These are phyloP conservation scores for Clepsis dumicolana DNA, from an alignment of 2,888 invertebrate species.

Conservation along the genomic window DNA sequence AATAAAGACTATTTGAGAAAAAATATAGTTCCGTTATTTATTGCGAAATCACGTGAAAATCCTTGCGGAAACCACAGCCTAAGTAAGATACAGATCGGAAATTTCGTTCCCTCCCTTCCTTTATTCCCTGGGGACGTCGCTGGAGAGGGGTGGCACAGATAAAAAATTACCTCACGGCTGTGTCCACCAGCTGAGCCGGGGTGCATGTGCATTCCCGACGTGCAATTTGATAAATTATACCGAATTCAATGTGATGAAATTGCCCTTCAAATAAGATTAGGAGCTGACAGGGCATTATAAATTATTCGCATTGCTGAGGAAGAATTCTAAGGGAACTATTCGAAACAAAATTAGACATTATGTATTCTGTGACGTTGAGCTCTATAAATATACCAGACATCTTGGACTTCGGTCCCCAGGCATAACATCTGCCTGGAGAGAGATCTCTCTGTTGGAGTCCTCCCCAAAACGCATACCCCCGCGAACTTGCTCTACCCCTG, in stretches of 20 bases:
- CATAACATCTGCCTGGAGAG: no score
- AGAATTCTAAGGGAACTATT: slow-evolving; percentile 24
- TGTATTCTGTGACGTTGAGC: no score
- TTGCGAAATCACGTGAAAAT: slow-evolving; percentile 57
- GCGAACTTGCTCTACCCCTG: no score
- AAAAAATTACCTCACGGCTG: slow-evolving; percentile 76
- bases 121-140: slow-evolving; percentile 70
- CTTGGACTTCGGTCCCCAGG: no score
- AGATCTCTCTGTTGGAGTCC: no score
- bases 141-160: slow-evolving; percentile 65
- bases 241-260: slow-evolving; percentile 73
- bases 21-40: slow-evolving; percentile 27
- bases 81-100: slow-evolving; percentile 64
- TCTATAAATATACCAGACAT: neutral
- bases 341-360: slow-evolving; percentile 19
- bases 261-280: slow-evolving; percentile 65
- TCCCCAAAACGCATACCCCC: no score
- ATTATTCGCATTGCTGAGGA: slow-evolving; percentile 40
- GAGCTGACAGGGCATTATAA: slow-evolving; percentile 47
- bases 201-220: slow-evolving; percentile 74
- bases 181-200: slow-evolving; percentile 73
- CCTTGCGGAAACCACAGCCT: slow-evolving; percentile 56
- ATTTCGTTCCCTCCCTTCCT: slow-evolving; percentile 64
- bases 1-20: slow-evolving; percentile 34
- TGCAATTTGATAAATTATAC: slow-evolving; percentile 82